A percentile compares a stretch with the other conserved stretches of the same genome.
Conservation (phyloP, 1,140 invertebrate genomes). For the Brachionus rubens region DNA sequence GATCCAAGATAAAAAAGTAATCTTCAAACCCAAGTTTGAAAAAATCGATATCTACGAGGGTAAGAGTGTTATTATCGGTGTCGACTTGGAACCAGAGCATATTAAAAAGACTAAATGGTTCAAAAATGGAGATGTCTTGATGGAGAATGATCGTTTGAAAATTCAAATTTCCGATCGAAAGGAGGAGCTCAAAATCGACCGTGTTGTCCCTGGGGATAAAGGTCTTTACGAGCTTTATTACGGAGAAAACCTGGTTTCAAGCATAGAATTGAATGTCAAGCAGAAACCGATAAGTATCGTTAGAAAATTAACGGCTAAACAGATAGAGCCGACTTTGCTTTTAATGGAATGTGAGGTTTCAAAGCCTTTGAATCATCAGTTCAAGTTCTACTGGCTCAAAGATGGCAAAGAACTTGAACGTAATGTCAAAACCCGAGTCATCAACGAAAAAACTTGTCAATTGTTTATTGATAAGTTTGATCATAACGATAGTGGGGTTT, state of each 20-base stretch:
- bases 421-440: neutral
- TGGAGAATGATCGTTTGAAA: neutral
- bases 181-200: neutral
- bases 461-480: constrained; percentile 44
- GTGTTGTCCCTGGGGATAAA: neutral
- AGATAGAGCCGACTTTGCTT: neutral
- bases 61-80: neutral
- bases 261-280: constrained; percentile 3
- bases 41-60: constrained; percentile 7
- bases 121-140: neutral
- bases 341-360: constrained; percentile 40
- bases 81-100: neutral
- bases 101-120: constrained; percentile 1
- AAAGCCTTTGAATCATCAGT: neutral
- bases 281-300: constrained; percentile 17
- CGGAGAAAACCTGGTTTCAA: neutral
- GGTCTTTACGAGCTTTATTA: neutral
- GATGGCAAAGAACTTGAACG: constrained; percentile 17
- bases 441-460: constrained; percentile 11
- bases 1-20: neutral
- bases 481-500: constrained; percentile 4
- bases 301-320: constrained; percentile 20
- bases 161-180: neutral
- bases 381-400: constrained; percentile 27
- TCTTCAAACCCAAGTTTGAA: neutral